Base-by-base conservation (phyloP, 2,888 invertebrate genomes). In the Apamea monoglypha region DNA sequence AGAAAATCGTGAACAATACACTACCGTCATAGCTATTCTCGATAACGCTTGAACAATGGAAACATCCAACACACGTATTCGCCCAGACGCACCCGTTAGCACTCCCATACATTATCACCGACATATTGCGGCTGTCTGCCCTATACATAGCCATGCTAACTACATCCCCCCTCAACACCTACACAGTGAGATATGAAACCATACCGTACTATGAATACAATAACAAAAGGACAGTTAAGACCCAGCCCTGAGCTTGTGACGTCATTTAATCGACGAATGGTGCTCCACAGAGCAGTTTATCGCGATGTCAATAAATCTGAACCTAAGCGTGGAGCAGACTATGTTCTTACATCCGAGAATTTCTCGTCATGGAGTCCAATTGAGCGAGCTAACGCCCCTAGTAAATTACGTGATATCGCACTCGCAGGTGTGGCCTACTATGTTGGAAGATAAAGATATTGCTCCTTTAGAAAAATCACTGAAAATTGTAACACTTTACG, bases 301-400 rank as follows among this genome's bases (percentile, higher is more conserved):
- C 96, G 93, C 92, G 90, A 93, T 92, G 92, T 92, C 94, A 93
- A 96, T 96, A 96, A 96, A 96, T 96, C 93, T 92, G 89, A 86
- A 91, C 89, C 87, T 90, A 91, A 91, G 90, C 92, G 90, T 86
- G 86, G 89, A 91, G 87, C 90, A 89, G 87, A 91, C 91, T 92
- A 86, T 84, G 92, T 93, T 93, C 94, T 94, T 94, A 93, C 90
- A 89, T 88, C 81, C 84, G 88, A 91, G 89, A 87, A 91, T 91
- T 84, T 82, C 83, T 83, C 84, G 90, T 89, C 89, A 89, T 88
- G 86, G 82, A 82, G 80, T 85, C 82, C 89, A 90, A 91, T 91
- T 90, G 90, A 89, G 87, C 87, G 83, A 70, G 86, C 84, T 85
- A 85, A 88, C 70, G 76, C 70, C 72, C 70, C 80, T 80, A 89